Percentiles rank a stretch among this genome's conserved stretches.
Evolutionary conservation across 2,888 invertebrate species (phyloP).

Genomic region (Caenorhabditis parvicauda): DNA sequence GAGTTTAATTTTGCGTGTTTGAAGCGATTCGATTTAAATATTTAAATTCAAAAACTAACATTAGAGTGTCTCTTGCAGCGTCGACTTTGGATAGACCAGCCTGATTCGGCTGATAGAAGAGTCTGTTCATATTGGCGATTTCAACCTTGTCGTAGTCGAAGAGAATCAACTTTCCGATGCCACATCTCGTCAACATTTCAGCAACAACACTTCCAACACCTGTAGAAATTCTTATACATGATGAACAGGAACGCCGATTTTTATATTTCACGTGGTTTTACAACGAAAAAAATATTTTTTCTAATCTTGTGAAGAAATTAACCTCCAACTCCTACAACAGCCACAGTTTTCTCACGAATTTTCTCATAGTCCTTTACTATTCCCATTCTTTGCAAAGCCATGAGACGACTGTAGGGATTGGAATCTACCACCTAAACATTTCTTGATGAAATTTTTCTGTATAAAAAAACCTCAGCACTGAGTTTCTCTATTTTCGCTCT

Average conservation of each 20-base stretch:
- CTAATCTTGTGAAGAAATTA: not conserved
- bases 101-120: conserved; percentile 97
- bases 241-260: too few relatives aligned
- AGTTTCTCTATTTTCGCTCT: conserved; percentile 68
- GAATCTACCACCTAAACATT: conserved; percentile 71
- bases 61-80: conserved; percentile 65
- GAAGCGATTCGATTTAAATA: too few relatives aligned
- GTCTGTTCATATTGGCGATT: conserved; percentile 96
- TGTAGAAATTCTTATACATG: too few relatives aligned
- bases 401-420: conserved; percentile 91
- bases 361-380: conserved; percentile 95
- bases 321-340: conserved; percentile 90
- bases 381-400: conserved; percentile 98
- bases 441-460: not conserved
- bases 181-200: conserved; percentile 97
- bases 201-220: conserved; percentile 98
- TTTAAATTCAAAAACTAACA: conserved; percentile 47
- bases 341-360: conserved; percentile 79
- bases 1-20: not conserved
- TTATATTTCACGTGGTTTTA: not conserved
- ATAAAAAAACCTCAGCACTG: conserved; percentile 69
- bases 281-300: not conserved
- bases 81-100: conserved; percentile 85
- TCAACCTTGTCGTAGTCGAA: conserved; percentile 97
- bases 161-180: conserved; percentile 81